A percentile compares a stretch with the other conserved stretches of the same genome.
Conservation (phyloP, 2,888 invertebrate genomes). For the Apoda limacodes region DNA sequence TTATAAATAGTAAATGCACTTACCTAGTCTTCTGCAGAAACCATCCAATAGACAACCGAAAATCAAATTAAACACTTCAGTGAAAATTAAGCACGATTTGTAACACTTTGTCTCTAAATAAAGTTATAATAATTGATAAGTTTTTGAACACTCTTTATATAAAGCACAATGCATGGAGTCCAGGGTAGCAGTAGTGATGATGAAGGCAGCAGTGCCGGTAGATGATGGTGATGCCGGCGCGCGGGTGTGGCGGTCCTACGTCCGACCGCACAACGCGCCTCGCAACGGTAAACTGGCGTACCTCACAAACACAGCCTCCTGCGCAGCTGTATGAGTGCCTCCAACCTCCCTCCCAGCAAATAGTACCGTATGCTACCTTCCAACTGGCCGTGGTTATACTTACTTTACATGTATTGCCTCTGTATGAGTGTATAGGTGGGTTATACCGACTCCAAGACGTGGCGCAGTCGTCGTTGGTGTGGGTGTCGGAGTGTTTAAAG, state of each 20-base stretch:
- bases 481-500: conserved; percentile 61
- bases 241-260: conserved; percentile 52
- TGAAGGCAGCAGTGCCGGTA: conserved; percentile 28
- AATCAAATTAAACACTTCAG: conserved; percentile 61
- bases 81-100: conserved; percentile 60
- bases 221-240: conserved; percentile 51
- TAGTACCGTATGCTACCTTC: conserved; percentile 67
- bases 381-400: conserved; percentile 64
- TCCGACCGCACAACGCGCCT: conserved; percentile 69
- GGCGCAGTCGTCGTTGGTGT: conserved; percentile 36
- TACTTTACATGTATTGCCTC: conserved; percentile 45
- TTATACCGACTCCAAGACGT: conserved; percentile 27
- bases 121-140: conserved; percentile 30
- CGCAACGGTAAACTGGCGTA: conserved; percentile 68
- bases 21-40: conserved; percentile 45
- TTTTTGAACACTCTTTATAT: conserved; percentile 33
- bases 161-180: conserved; percentile 36
- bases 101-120: conserved; percentile 57
- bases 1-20: conserved; percentile 25
- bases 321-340: conserved; percentile 63
- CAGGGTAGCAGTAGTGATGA: conserved; percentile 27
- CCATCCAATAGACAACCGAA: conserved; percentile 62
- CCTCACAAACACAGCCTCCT: conserved; percentile 61
- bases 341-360: conserved; percentile 67
- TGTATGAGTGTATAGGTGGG: conserved; percentile 48